Evolutionary conservation across 1,140 invertebrate genomes (phyloP).

Genomic region (Campodea augens): DNA sequence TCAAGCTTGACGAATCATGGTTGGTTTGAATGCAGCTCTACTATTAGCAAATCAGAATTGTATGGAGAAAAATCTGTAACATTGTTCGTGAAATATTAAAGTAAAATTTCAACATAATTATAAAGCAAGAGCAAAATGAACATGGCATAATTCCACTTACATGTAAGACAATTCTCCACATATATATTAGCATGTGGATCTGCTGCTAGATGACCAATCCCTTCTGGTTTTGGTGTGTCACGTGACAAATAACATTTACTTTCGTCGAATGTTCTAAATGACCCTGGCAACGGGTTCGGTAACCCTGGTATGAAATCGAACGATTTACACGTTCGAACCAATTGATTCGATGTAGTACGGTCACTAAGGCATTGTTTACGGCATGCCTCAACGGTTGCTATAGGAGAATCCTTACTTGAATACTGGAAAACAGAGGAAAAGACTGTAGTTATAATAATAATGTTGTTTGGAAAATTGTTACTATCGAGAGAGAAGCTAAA

Average conservation of each 20-base stretch:
- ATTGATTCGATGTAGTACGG: conserved; percentile 52
- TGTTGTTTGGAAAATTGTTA: no score
- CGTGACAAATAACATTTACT: conserved; percentile 71
- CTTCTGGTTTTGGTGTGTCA: conserved; percentile 64
- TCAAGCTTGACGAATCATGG: no score
- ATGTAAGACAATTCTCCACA: conserved; percentile 69
- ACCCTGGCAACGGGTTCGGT: conserved; percentile 30
- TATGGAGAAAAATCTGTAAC: no score
- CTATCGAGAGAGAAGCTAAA: no score
- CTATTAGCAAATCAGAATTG: no score
- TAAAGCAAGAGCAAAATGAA: background rate
- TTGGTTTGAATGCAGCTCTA: no score
- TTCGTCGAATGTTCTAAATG: conserved; percentile 43
- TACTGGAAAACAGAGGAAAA: no score
- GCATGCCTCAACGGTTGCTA: conserved; percentile 63
- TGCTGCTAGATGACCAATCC: conserved; percentile 62
- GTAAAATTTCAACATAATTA: conserved; percentile 4
- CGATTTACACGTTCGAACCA: conserved; percentile 58
- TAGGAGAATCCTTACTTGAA: no score
- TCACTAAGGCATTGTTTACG: conserved; percentile 68
- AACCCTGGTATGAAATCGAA: conserved; percentile 79
- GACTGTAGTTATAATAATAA: no score
- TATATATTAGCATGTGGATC: conserved; percentile 73
- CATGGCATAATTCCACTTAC: conserved; percentile 39
- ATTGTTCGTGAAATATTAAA: no score